phyloP scores from a whole-genome alignment of 2,888 invertebrate species.

The Dryobotodes eremita region DNA sequence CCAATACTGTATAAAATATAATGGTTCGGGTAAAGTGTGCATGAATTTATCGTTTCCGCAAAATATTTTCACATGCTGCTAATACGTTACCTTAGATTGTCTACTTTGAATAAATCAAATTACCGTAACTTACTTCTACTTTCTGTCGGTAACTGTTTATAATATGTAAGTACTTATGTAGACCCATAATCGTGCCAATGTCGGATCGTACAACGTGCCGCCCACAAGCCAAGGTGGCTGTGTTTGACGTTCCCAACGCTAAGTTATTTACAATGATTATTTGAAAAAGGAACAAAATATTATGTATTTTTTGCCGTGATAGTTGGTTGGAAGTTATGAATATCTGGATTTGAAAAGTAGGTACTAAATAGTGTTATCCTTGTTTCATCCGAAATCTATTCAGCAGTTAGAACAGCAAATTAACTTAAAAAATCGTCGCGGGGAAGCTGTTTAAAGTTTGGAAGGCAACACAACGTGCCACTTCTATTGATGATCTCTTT shows the following conservation, averaged over 20 bases:
- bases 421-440: background rate
- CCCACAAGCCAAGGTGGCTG: slow-evolving; percentile 61
- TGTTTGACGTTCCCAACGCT: slow-evolving; percentile 57
- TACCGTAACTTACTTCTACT: too few species aligned
- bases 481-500: slow-evolving; percentile 41
- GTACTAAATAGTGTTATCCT: background rate
- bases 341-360: background rate
- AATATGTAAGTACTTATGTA: slow-evolving; percentile 10
- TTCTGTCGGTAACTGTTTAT: slow-evolving; percentile 9
- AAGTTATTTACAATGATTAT: slow-evolving; percentile 41
- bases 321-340: background rate
- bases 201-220: slow-evolving; percentile 44
- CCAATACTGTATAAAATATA: slow-evolving; percentile 25
- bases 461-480: background rate
- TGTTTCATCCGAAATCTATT: background rate
- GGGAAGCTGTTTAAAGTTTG: background rate
- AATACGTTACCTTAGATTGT: background rate
- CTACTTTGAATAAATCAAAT: background rate
- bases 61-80: background rate
- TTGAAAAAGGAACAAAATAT: slow-evolving; percentile 38
- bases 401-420: too few species aligned
- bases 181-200: slow-evolving; percentile 32
- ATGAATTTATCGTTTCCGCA: background rate
- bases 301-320: slow-evolving; percentile 15
- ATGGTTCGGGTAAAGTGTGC: slow-evolving; percentile 8